These are phyloP conservation scores for Acrocera orbiculus DNA, from an alignment of 2,888 invertebrate genomes.

Conservation along the genomic window DNA sequence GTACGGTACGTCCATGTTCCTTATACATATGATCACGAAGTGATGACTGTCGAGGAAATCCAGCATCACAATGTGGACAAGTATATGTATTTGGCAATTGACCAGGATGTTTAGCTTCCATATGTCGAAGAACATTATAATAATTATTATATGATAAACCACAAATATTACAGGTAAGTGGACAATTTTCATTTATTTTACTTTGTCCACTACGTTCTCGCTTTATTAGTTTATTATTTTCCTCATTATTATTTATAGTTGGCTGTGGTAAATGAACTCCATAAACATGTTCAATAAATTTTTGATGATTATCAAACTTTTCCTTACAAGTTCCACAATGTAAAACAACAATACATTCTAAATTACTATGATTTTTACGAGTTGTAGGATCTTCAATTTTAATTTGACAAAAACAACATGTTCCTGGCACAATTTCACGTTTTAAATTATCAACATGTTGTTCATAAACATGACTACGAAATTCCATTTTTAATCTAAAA, in stretches of 20 bases:
- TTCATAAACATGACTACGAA: slow-evolving; percentile 30
- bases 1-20: slow-evolving; percentile 23
- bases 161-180: slow-evolving; percentile 30
- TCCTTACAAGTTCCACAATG: slow-evolving; percentile 30
- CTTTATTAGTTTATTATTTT: too few species aligned
- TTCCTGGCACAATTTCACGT: slow-evolving; percentile 26
- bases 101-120: slow-evolving; percentile 32
- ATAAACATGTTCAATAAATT: slow-evolving; percentile 30
- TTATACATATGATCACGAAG: slow-evolving; percentile 30
- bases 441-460: slow-evolving; percentile 27
- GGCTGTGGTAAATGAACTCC: slow-evolving; percentile 19
- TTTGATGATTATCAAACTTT: slow-evolving; percentile 28
- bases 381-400: slow-evolving; percentile 29
- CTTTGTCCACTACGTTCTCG: not conserved
- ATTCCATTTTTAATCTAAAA: slow-evolving; percentile 29
- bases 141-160: slow-evolving; percentile 31
- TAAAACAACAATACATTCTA: slow-evolving; percentile 30
- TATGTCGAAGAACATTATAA: slow-evolving; percentile 30
- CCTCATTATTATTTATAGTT: not conserved
- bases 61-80: slow-evolving; percentile 27
- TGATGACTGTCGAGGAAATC: slow-evolving; percentile 29
- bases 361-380: slow-evolving; percentile 30
- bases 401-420: slow-evolving; percentile 27
- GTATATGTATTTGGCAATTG: slow-evolving; percentile 30
- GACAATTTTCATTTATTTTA: slow-evolving; percentile 20